These are phyloP conservation scores for Drosophila parthenogenetica DNA, from an alignment of 2,888 invertebrate species.

Conservation along the genomic window DNA sequence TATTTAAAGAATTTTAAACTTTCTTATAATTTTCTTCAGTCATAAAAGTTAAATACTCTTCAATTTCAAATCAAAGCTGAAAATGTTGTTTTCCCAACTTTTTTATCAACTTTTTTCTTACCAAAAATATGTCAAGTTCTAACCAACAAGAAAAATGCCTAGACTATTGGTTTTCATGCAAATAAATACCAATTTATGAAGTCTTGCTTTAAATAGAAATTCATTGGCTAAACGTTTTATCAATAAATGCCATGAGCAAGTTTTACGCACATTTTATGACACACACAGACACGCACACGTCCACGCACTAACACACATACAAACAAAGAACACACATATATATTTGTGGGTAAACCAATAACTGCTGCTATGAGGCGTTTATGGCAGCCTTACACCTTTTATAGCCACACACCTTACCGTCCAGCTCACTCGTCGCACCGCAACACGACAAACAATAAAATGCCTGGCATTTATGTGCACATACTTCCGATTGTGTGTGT, in stretches of 20 bases:
- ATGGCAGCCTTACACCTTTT: constrained; percentile 74
- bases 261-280: constrained; percentile 79
- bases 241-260: constrained; percentile 78
- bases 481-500: constrained; percentile 70
- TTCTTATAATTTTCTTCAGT: too few species aligned
- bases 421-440: constrained; percentile 10
- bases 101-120: neutral
- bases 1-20: too few species aligned
- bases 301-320: constrained; percentile 14
- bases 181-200: constrained; percentile 51
- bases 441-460: constrained; percentile 71
- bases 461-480: constrained; percentile 73
- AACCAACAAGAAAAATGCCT: neutral
- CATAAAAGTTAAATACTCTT: too few species aligned
- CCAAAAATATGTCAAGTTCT: neutral
- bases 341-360: constrained; percentile 21
- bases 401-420: constrained; percentile 48
- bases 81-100: neutral
- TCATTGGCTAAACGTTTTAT: constrained; percentile 77
- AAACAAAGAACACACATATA: constrained; percentile 3
- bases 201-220: constrained; percentile 67
- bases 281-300: constrained; percentile 25
- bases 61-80: too few species aligned
- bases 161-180: constrained; percentile 20
- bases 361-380: constrained; percentile 59